phyloP scores from a whole-genome alignment of 2,888 invertebrate species.

The Coenonympha glycerion region DNA sequence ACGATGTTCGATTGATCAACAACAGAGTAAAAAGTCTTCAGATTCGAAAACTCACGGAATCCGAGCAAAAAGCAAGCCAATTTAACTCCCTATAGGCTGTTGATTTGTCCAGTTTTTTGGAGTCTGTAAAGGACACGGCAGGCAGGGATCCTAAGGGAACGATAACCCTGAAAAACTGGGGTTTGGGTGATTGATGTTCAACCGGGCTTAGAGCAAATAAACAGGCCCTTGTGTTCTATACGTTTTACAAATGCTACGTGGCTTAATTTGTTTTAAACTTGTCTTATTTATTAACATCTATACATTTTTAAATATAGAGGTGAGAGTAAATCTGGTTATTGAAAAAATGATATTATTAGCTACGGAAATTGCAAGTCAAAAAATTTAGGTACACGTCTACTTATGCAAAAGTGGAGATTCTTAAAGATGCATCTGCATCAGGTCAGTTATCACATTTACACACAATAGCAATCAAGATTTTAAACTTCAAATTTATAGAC shows the following conservation, averaged over 20 bases:
- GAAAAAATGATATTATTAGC: too few relatives aligned
- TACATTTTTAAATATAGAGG: too few relatives aligned
- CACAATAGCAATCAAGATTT: too few relatives aligned
- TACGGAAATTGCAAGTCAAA: too few relatives aligned
- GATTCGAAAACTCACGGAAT: slow-evolving; percentile 24
- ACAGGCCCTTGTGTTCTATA: slow-evolving; percentile 54
- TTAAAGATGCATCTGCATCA: too few relatives aligned
- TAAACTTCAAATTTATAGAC: too few relatives aligned
- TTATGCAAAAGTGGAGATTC: too few relatives aligned
- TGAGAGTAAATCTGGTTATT: too few relatives aligned
- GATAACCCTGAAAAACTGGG: slow-evolving; percentile 60
- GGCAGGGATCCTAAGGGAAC: slow-evolving; percentile 40
- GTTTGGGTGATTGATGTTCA: slow-evolving; percentile 66
- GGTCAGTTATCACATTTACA: too few relatives aligned
- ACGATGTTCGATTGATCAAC: slow-evolving; percentile 21
- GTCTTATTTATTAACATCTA: too few relatives aligned
- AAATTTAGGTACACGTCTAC: too few relatives aligned
- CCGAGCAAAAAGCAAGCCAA: slow-evolving; percentile 37
- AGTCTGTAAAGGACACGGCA: slow-evolving; percentile 23
- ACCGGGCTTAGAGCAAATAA: slow-evolving; percentile 56
- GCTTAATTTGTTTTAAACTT: too few relatives aligned
- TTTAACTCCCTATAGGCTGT: slow-evolving; percentile 39
- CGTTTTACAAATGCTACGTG: slow-evolving; percentile 14
- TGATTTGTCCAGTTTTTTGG: slow-evolving; percentile 43
- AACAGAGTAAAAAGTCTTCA: slow-evolving; percentile 22